Base-by-base conservation (phyloP, 2,888 invertebrate species). In the Mycalesis mineus region DNA sequence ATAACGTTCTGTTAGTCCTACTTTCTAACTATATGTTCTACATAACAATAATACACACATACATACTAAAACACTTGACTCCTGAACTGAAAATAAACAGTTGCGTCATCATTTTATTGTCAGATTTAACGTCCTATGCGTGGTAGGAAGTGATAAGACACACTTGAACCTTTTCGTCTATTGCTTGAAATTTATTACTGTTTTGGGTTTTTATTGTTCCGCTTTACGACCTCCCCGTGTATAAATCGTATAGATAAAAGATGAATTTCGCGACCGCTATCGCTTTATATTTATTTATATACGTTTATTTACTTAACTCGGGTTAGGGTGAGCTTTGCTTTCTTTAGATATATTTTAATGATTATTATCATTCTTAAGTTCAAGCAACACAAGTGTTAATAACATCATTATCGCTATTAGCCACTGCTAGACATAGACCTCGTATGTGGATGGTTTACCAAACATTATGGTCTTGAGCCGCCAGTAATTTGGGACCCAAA, bases 121-220 rank as follows among this genome's bases (percentile, higher is more conserved):
- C 77, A 78, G 78, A 82, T 81, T 83, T 77, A 75, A 79, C 51
- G 78, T 78, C 79, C 76, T 78, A 80, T 79, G 83, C 86, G 82
- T 84, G 82, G 84, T 82, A 80, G 80, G 83, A 88, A 89, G 89
- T 90, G 90, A 90, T 90, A 90, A 90, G 89, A 84, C 83, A 74
- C 77, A 83, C 80, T 85, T 82, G 82, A 88, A 86, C 89, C 89
- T 89, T 87, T 83, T 88, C 89, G 84, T 87, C 88, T 88, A 88
- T 89, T 88, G 87, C 88, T 83, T 76, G 80, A 88, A 90, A 90
- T 90, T 90, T 90, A 90, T 90, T 85, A 86, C 88, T 90, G 90
- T 90, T 90, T 90, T 90, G 90, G 89, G 89, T 90, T 90, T 90
- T 90, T 90, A 90, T 90, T 90, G 90, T 90, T 90, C 86, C 87